Conservation (phyloP, 2,888 invertebrate genomes). For the Eristalinus sepulchralis region DNA sequence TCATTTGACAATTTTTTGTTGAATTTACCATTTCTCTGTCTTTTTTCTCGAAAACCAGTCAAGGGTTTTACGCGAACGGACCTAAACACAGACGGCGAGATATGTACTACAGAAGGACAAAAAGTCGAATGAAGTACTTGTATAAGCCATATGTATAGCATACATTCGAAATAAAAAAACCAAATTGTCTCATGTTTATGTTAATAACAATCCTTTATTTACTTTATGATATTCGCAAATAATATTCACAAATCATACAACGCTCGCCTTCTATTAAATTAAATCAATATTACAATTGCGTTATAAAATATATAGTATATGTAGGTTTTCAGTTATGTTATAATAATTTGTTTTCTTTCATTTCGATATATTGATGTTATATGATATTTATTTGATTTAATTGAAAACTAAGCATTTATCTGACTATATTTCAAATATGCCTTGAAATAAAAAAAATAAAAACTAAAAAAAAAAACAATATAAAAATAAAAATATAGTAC, state of each 20-base stretch:
- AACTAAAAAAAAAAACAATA: slow-evolving; percentile 34
- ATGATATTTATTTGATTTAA: slow-evolving; percentile 11
- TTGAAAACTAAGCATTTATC: not conserved
- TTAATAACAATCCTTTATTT: slow-evolving; percentile 67
- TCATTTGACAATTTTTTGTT: no score
- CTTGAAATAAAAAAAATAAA: slow-evolving; percentile 16
- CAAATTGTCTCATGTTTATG: not conserved
- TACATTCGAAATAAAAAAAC: not conserved
- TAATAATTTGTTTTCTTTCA: not conserved
- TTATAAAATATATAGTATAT: slow-evolving; percentile 67
- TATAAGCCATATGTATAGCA: no score
- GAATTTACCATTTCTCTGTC: no score
- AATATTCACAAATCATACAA: slow-evolving; percentile 57
- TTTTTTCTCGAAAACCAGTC: no score
- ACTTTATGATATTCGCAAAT: slow-evolving; percentile 56
- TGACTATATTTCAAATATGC: not conserved
- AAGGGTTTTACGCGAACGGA: no score
- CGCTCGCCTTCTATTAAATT: slow-evolving; percentile 34
- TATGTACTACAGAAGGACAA: no score
- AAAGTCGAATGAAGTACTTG: no score
- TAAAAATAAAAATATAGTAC: slow-evolving; percentile 32
- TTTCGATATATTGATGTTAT: slow-evolving; percentile 26
- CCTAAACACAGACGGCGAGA: no score
- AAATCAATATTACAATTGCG: slow-evolving; percentile 48
- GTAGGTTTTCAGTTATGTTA: slow-evolving; percentile 41